Evolutionary conservation across 2,888 invertebrate species (phyloP).

Genomic region (Dasysyrphus albostriatus): DNA sequence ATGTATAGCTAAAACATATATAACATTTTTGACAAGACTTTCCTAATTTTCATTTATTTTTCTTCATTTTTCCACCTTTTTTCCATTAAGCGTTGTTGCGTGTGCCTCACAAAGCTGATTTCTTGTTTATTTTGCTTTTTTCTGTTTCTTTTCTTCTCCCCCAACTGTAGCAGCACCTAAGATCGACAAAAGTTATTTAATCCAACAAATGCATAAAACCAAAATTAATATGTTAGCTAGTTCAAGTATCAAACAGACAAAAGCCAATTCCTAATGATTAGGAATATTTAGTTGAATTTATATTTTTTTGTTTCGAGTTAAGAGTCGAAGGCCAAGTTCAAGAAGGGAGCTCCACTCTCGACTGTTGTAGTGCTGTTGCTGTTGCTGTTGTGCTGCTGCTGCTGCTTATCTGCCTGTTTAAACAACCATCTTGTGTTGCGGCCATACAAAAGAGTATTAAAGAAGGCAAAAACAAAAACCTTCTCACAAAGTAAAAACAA

Average conservation of each 20-base stretch:
- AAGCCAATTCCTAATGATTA: conserved; percentile 74
- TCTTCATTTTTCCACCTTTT: conserved; percentile 20
- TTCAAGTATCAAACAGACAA: conserved; percentile 69
- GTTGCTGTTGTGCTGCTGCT: conserved; percentile 8
- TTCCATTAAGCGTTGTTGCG: conserved; percentile 6
- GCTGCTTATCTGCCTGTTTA: conserved; percentile 51
- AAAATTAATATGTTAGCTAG: conserved; percentile 72
- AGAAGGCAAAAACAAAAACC: conserved; percentile 37
- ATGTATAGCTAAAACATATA: not conserved
- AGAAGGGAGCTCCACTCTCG: conserved; percentile 24
- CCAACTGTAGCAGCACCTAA: conserved; percentile 40
- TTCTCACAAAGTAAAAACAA: not conserved
- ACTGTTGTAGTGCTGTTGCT: not conserved
- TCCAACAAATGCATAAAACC: conserved; percentile 67
- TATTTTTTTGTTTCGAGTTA: conserved; percentile 71
- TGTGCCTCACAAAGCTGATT: conserved; percentile 45
- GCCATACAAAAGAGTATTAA: conserved; percentile 25
- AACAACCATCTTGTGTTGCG: conserved; percentile 46
- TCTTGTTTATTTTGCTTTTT: conserved; percentile 51
- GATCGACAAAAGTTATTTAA: conserved; percentile 36
- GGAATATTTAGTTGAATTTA: conserved; percentile 74
- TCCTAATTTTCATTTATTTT: conserved; percentile 38
- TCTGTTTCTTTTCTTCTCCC: conserved; percentile 46
- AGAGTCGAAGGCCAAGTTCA: conserved; percentile 49
- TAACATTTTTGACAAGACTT: conserved; percentile 65